Base-by-base conservation (phyloP, 2,888 invertebrate species). In the Cyclophora albipunctata region DNA sequence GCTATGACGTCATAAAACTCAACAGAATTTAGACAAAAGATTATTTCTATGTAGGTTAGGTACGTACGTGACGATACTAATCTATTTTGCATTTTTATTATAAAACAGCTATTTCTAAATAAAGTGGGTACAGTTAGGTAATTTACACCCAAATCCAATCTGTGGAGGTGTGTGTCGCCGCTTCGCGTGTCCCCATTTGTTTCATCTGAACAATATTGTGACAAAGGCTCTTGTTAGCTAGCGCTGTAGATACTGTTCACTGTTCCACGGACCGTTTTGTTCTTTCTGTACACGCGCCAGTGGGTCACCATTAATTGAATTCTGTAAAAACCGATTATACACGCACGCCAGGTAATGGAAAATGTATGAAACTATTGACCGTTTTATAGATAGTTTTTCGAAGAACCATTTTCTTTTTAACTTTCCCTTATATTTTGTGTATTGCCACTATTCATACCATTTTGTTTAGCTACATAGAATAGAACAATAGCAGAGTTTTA, bases 271-370 rank as follows among this genome's bases (percentile, higher is more conserved):
- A 55, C 58, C 59, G 66, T 68, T 78, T 75, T 78, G 74, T 75
- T 72, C 65, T 71, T 64, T 75, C 71, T 58, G 58, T 55, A 58
- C 58, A 62, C 59, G 62, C 65, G 70, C 52, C 73, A 84, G 78
- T 85, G 73, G 86, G 86, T 84, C 84, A 85, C 64, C 78, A 78
- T 81, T 86, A 86, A 85, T 86, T 84, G 84, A 84, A 84, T 77
- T 71, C 75, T 55, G 75, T 81, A 80, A 81, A 82, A 81, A 75
- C 73, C 73, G 76, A 81, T 83, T 85, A 78, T 79, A 77, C 80
- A 84, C 84, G 84, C 85, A 85, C 82, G 82, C 71, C 62, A 69
- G 66, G 73, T 73, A 80, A 78, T 72, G 62, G 67, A 64, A 75
- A 73, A 52, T 49, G 48, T 53, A 76, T 62, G 37, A 5, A 37